Evolutionary conservation across 1,140 invertebrate genomes (phyloP).

Genomic region (Caerostris darwini): DNA sequence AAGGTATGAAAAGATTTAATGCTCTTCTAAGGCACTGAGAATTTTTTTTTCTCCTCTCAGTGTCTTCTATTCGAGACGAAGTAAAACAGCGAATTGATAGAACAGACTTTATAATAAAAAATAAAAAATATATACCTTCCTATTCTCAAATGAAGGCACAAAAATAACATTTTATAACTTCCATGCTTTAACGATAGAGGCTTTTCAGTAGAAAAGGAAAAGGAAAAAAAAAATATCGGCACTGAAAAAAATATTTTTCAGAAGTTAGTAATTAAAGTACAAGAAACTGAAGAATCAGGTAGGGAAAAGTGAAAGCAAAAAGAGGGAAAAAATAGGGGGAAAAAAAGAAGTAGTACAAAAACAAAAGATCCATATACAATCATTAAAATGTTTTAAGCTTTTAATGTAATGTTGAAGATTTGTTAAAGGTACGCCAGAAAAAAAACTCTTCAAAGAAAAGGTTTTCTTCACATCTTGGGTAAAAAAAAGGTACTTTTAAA

Average conservation of each 20-base stretch:
- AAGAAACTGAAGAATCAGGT: too few species aligned
- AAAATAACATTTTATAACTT: constrained; percentile 46
- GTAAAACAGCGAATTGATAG: constrained; percentile 27
- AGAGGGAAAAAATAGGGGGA: too few species aligned
- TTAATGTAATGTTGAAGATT: too few species aligned
- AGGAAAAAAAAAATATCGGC: background rate
- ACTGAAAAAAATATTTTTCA: constrained; percentile 22
- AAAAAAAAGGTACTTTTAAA: constrained; percentile 10
- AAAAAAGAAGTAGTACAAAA: too few species aligned
- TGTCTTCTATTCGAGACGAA: background rate
- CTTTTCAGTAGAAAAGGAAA: background rate
- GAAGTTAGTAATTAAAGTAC: too few species aligned
- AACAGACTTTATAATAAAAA: background rate
- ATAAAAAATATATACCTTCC: background rate
- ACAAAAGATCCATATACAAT: too few species aligned
- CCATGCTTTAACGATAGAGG: constrained; percentile 17
- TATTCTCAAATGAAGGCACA: constrained; percentile 7
- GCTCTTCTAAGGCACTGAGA: background rate
- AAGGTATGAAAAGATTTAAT: constrained; percentile 54
- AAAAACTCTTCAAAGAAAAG: too few species aligned
- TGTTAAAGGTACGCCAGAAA: too few species aligned
- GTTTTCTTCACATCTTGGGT: background rate
- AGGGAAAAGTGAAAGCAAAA: too few species aligned
- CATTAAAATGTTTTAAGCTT: too few species aligned
- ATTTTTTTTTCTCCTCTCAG: background rate